Conservation (phyloP, 2,888 invertebrate species). For the Unio pictorum region DNA sequence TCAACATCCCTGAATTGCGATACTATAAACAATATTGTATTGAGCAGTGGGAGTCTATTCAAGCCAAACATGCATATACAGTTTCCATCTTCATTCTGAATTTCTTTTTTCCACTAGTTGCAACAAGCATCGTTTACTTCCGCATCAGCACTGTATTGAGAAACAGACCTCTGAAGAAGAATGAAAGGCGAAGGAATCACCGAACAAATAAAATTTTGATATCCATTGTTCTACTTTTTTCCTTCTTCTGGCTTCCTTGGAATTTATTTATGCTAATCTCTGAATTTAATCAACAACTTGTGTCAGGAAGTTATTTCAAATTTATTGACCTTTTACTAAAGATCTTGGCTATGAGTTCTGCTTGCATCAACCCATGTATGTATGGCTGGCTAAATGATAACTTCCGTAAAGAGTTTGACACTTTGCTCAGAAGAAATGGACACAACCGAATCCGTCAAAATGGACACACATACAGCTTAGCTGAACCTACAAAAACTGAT, state of each 20-base stretch:
- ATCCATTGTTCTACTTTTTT: slow-evolving; percentile 65
- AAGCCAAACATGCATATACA: slow-evolving; percentile 55
- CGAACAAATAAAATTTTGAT: slow-evolving; percentile 67
- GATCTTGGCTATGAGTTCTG: slow-evolving; percentile 68
- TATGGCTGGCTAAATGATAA: slow-evolving; percentile 71
- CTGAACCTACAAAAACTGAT: slow-evolving; percentile 24
- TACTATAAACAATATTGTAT: slow-evolving; percentile 59
- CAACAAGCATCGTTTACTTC: slow-evolving; percentile 61
- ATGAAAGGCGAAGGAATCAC: slow-evolving; percentile 48
- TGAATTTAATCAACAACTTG: slow-evolving; percentile 53
- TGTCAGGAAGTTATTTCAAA: slow-evolving; percentile 57
- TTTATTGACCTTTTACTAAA: slow-evolving; percentile 64
- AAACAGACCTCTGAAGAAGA: slow-evolving; percentile 55
- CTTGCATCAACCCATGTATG: slow-evolving; percentile 69
- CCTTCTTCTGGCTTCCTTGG: slow-evolving; percentile 70
- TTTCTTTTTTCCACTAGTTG: slow-evolving; percentile 62
- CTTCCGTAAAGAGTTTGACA: slow-evolving; percentile 64
- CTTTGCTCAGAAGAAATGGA: slow-evolving; percentile 38
- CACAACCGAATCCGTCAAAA: slow-evolving; percentile 34
- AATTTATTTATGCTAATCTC: slow-evolving; percentile 60
- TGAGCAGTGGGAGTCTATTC: slow-evolving; percentile 58
- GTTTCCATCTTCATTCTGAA: slow-evolving; percentile 60
- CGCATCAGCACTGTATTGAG: slow-evolving; percentile 61
- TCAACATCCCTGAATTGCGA: slow-evolving; percentile 48
- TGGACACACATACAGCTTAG: slow-evolving; percentile 33